Evolutionary conservation across 1,140 invertebrate genomes (phyloP).

Genomic region (Drosophila lacteicornis): DNA sequence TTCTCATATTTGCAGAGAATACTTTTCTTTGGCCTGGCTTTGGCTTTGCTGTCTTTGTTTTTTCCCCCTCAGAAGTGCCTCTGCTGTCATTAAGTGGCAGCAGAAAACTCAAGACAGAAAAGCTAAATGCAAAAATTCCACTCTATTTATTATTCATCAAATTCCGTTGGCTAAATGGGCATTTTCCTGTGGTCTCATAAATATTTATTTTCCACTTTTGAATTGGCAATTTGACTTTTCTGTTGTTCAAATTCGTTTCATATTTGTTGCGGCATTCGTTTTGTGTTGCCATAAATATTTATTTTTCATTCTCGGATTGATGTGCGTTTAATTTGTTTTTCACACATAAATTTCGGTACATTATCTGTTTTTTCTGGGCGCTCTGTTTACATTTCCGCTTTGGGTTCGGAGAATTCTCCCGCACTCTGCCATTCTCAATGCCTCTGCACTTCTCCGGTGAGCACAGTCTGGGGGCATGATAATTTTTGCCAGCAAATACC

Average conservation of each 20-base stretch:
- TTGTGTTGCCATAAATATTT: slow-evolving; percentile 26
- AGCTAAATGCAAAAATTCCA: slow-evolving; percentile 14
- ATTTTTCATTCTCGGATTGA: slow-evolving; percentile 1
- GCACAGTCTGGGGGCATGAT: slow-evolving; percentile 25
- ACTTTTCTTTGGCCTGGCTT: slow-evolving; percentile 28
- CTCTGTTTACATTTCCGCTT: slow-evolving; percentile 67
- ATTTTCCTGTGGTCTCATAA: slow-evolving; percentile 40
- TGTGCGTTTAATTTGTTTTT: slow-evolving; percentile 7
- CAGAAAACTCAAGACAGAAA: neutral
- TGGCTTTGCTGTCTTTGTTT: slow-evolving; percentile 11
- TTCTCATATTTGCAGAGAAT: slow-evolving; percentile 17
- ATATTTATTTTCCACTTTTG: slow-evolving; percentile 51
- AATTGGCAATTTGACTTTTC: slow-evolving; percentile 25
- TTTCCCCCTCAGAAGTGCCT: slow-evolving; percentile 21
- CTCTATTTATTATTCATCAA: slow-evolving; percentile 51
- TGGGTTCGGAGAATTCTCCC: slow-evolving; percentile 21
- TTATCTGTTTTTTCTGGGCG: slow-evolving; percentile 5
- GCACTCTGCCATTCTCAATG: slow-evolving; percentile 17
- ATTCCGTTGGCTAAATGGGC: slow-evolving; percentile 28
- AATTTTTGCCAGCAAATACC: slow-evolving; percentile 55
- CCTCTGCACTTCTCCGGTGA: slow-evolving; percentile 8
- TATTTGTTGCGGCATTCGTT: slow-evolving; percentile 4
- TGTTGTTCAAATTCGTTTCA: slow-evolving; percentile 29
- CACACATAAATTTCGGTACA: neutral
- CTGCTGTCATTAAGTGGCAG: slow-evolving; percentile 27